Evolutionary conservation across 2,888 invertebrate species (phyloP), one percentile per base, ranked within the genome.

Genomic region (Galeopsomyia nigrocyanea): DNA sequence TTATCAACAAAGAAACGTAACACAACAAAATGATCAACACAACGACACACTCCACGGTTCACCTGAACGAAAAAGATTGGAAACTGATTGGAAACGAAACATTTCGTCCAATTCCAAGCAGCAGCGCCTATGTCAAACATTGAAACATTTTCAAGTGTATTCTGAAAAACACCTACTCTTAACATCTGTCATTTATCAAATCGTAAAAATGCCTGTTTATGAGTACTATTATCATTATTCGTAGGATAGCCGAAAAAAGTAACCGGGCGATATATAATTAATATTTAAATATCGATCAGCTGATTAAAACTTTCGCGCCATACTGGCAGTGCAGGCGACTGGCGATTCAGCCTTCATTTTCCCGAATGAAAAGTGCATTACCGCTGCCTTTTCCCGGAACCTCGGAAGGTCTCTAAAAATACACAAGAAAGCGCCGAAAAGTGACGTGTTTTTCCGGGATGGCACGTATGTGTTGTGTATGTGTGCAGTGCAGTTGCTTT

Each of bases 21-120:
- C 60, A 70, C 51, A 60, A 65, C 65, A 70, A 10, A 22, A 60
- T 51, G 56, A 39, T 55, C 64, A n/a, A n/a, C n/a, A n/a, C 53
- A 5, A 26, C 26, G 26, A 2, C 26, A 60, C 55, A 53, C 50
- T 19, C 58, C 70, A 65, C 26, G 21, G 55, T 10, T 53, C 22
- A 70, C 6, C 50, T 17, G 22, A 19, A 68, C 16, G 3, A 31
- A 60, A 68, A 47, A 68, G 68, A 68, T 68, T 16, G 61, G 53
- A 68, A 60, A 68, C 67, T 9, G 31, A 49, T 47, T 3, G 31
- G 26, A 64, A 64, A 55, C 3, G 55, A 31, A 31, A 17, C 19
- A 47, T 57, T 66, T 49, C 57, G 14, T n/a, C n/a, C n/a, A n/a
- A n/a, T n/a, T 16, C 5, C n/a, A 13, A 57, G n/a, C 17, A 26